These are phyloP conservation scores for Bubalus kerabau DNA, from an alignment of 2,113 vertebrate species.

Conservation along the genomic window DNA sequence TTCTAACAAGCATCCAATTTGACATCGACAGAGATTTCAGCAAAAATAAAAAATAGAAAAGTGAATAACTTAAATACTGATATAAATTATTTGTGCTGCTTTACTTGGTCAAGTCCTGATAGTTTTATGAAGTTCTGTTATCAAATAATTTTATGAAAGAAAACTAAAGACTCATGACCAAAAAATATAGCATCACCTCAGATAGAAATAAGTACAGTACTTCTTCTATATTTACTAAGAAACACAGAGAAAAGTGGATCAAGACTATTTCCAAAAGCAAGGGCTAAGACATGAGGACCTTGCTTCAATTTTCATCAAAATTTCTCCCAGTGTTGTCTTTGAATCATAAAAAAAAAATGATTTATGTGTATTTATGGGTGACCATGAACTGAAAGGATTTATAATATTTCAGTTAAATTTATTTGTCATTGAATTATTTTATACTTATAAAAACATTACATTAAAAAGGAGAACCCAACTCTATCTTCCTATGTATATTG, in stretches of 20 bases:
- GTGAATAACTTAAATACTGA: background rate
- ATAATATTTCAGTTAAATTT: background rate
- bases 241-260: background rate
- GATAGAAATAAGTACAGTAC: background rate
- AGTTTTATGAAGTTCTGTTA: background rate
- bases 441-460: background rate
- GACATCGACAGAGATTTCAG: background rate
- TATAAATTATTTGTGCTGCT: background rate
- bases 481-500: background rate
- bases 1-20: background rate
- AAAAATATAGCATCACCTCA: background rate
- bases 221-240: background rate
- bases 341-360: background rate
- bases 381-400: background rate
- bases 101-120: background rate
- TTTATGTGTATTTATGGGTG: background rate
- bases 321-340: background rate
- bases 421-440: background rate
- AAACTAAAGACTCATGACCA: background rate
- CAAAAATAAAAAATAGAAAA: background rate
- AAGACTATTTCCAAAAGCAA: background rate
- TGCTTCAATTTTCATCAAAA: background rate
- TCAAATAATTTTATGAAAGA: constrained; percentile 13
- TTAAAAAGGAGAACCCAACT: background rate
- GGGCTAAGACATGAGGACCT: background rate